A percentile compares a stretch with the other conserved stretches of the same genome.
Conservation (phyloP, 2,797 vertebrate species). For the Rhincodon typus region DNA sequence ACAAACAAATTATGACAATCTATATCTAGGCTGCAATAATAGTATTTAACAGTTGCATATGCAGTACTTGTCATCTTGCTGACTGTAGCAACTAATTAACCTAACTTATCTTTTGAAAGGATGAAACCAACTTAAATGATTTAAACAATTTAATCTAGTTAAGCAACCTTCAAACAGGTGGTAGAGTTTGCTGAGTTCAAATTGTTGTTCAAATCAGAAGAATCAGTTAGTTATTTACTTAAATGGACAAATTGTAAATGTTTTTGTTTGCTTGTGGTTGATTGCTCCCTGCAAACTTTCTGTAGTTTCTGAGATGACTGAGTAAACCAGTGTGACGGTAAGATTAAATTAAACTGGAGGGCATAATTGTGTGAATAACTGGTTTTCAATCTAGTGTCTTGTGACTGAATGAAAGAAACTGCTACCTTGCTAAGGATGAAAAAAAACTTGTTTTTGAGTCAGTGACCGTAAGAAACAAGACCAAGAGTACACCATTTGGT, state of each 20-base stretch:
- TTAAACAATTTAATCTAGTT: not conserved
- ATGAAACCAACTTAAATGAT: not conserved
- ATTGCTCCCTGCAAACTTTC: not conserved
- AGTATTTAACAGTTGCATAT: not conserved
- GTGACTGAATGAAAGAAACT: not conserved
- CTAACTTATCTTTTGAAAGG: not conserved
- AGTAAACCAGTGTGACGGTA: not conserved
- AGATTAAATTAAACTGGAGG: not conserved
- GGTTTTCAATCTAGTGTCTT: not conserved
- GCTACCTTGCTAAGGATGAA: not conserved
- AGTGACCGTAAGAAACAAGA: not conserved
- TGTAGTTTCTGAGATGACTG: not conserved
- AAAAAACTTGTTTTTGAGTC: not conserved
- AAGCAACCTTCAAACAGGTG: not conserved
- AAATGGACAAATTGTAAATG: not conserved
- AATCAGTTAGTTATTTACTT: not conserved
- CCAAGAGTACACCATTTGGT: not conserved
- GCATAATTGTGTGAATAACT: not conserved
- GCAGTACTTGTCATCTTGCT: not conserved
- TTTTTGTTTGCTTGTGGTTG: not conserved
- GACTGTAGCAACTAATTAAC: not conserved
- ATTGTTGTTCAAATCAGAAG: not conserved
- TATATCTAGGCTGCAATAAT: not conserved
- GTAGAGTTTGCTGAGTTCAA: not conserved
- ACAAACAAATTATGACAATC: not conserved